Conservation (phyloP, 2,888 invertebrate genomes). For the Megalurothrips usitatus region DNA sequence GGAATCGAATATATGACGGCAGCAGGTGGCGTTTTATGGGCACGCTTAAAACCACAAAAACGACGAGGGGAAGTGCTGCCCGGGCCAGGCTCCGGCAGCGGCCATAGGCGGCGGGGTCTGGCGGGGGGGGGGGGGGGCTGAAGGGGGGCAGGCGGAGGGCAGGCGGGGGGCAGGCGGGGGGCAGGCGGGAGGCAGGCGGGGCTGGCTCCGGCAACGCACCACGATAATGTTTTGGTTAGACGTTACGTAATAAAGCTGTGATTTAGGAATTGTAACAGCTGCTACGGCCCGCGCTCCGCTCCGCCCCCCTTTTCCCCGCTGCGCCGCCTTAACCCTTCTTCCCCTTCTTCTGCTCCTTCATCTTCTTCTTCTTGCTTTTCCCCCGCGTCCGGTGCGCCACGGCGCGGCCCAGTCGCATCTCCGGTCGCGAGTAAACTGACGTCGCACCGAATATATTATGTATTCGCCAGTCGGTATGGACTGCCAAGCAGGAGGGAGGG, state of each 20-base stretch:
- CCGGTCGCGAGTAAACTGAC: too few relatives aligned
- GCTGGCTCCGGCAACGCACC: not conserved
- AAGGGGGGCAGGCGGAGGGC: too few relatives aligned
- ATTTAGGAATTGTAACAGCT: constrained; percentile 23
- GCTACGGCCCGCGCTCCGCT: not conserved
- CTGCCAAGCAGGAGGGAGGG: too few relatives aligned
- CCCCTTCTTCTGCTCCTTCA: too few relatives aligned
- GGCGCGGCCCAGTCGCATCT: too few relatives aligned
- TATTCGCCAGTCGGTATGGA: too few relatives aligned
- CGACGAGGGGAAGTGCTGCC: not conserved
- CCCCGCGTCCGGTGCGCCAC: too few relatives aligned
- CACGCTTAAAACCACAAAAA: constrained; percentile 23
- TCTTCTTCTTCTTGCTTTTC: too few relatives aligned
- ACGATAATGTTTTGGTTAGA: constrained; percentile 26
- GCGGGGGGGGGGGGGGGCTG: not conserved
- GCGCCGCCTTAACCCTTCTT: not conserved
- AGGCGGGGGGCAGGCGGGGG: too few relatives aligned
- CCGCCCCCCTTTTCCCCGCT: not conserved
- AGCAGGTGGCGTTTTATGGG: constrained; percentile 24
- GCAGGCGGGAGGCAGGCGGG: too few relatives aligned
- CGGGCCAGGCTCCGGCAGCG: not conserved
- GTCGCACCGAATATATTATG: too few relatives aligned
- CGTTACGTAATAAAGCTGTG: constrained; percentile 10
- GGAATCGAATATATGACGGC: constrained; percentile 22
- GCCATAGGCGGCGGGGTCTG: too few relatives aligned